Base-by-base conservation (phyloP, 1,140 invertebrate species). In the Pseudomyrmex flavicornis region DNA sequence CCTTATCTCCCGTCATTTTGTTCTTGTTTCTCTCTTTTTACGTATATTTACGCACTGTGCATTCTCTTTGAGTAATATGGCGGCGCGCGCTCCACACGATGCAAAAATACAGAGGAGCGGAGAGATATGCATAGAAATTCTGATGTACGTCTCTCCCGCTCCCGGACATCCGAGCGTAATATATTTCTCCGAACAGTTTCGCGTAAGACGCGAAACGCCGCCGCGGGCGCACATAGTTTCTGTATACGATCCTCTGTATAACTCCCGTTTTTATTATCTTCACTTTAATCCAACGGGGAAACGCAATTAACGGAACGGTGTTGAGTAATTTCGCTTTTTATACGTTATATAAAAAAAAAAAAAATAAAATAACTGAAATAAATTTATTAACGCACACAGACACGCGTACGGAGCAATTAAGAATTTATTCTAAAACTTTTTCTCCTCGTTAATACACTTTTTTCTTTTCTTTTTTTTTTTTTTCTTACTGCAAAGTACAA, bases 61-160 rank as follows among this genome's bases (percentile, higher is more conserved):
- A 80, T 80, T 80, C 76, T 72, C 76, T 80, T 80, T 80, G 76
- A 72, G 76, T 80, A 80, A 80, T 80, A 72, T 59, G 54, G 66
- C 22, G 76, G 22, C 66, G 66, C 76, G n/a, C 7, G 44, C 8
- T 15, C 22, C 10, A 22, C 22, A 61, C 12, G 26, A 44, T 79
- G 22, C 26, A 80, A 70, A 77, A 50, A 61, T 80, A 59, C n/a
- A 70, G 54, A 70, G 35, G 5, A 35, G 35, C 5, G 35, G 52
- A 79, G 65, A 50, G 20, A 17, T 77, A 68, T 58, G 35, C 35
- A 48, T 72, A 50, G 22, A 70, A 80, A 80, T 72, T n/a, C 35
- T 35, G 66, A 80, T 59, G 63, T 35, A 35, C 35, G 35, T 35
- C 35, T 35, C 35, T 35, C 35, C 44, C 63, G 56, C 44, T 15